Evolutionary conservation across 2,797 vertebrate genomes (phyloP).

Genomic region (Spinus pinus): DNA sequence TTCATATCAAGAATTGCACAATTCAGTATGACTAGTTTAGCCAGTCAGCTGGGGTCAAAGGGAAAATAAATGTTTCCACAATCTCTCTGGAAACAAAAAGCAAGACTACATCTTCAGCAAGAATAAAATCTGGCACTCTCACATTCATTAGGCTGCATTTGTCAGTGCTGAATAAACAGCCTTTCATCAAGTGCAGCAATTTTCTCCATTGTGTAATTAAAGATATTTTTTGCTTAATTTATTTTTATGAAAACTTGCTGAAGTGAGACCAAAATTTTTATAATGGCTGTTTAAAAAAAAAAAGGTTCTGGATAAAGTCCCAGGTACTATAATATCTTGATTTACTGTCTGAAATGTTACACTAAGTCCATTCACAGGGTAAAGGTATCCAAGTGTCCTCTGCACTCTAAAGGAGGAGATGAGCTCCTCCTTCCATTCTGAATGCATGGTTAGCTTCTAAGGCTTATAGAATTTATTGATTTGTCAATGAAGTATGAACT

Average conservation of each 20-base stretch:
- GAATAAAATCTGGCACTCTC: constrained; percentile 2
- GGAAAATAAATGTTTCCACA: neutral
- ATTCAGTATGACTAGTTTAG: neutral
- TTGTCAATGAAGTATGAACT: neutral
- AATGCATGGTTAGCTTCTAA: neutral
- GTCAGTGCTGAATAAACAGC: constrained; percentile 32
- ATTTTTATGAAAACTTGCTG: constrained; percentile 59
- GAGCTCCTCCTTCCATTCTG: neutral
- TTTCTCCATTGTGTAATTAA: constrained; percentile 64
- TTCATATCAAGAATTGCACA: neutral
- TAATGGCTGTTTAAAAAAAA: neutral
- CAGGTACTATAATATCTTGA: neutral
- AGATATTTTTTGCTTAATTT: constrained; percentile 53
- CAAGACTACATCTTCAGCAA: neutral
- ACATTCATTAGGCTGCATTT: constrained; percentile 12
- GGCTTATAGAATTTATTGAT: neutral
- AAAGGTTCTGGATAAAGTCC: neutral
- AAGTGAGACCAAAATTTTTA: constrained; percentile 49
- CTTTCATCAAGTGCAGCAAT: constrained; percentile 58
- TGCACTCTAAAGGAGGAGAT: neutral
- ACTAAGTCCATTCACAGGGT: neutral
- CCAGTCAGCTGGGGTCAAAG: neutral
- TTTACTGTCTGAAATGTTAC: constrained; percentile 3
- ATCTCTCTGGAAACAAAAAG: constrained; percentile 30
- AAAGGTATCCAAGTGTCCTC: neutral